A percentile compares a stretch with the other conserved stretches of the same genome.
Evolutionary conservation across 2,797 vertebrate genomes (phyloP).

Genomic region (Lepilemur ruficaudatus): DNA sequence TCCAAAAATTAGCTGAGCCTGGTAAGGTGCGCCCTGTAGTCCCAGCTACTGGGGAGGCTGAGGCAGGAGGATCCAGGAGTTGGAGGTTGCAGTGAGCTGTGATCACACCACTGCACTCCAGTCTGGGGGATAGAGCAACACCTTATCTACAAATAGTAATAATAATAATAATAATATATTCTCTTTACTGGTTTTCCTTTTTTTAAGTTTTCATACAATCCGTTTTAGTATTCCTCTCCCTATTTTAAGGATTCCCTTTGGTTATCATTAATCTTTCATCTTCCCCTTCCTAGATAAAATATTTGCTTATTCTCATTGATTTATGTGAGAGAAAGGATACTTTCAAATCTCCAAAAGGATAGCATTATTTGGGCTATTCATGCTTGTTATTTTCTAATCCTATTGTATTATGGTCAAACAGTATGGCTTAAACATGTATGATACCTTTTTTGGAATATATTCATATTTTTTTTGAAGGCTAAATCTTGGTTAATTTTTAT

Average conservation of each 20-base stretch:
- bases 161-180: neutral
- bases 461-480: conserved; percentile 22
- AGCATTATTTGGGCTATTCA: neutral
- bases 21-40: too few species aligned
- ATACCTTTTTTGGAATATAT: neutral
- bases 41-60: too few species aligned
- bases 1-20: too few species aligned
- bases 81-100: too few species aligned
- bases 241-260: neutral
- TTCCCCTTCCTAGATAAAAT: neutral
- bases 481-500: neutral
- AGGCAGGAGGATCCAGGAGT: too few species aligned
- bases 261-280: neutral
- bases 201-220: neutral
- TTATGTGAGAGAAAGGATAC: neutral
- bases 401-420: neutral
- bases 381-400: neutral
- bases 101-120: too few species aligned
- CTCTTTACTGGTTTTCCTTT: neutral
- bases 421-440: neutral
- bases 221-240: neutral
- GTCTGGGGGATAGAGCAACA: too few species aligned
- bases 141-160: too few species aligned
- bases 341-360: conserved; percentile 24
- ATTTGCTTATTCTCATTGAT: conserved; percentile 3